Evolutionary conservation across 2,797 vertebrate genomes (phyloP), one percentile per base, ranked within the genome.

Genomic region (Microctenopoma stevenorrisi): DNA sequence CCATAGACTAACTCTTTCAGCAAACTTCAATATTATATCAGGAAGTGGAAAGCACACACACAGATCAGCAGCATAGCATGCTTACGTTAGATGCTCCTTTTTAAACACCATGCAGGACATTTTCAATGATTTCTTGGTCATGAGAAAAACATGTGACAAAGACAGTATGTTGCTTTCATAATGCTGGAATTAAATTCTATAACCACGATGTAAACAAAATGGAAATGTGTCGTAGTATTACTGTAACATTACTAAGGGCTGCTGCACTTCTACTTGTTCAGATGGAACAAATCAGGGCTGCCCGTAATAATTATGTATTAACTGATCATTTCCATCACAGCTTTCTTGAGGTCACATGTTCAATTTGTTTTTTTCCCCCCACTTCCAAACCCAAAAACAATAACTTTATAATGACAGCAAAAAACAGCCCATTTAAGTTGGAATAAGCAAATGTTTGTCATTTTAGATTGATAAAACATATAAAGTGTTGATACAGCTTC

Each of bases 71-170:
- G 50, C 49, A 52, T 55, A 28, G 72, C 51, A 13, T 74, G 74
- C 76, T 87, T 74, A 61, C 69, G 82, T 80, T 61, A 84, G 37
- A 63, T 57, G 44, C 78, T 86, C 51, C 62, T 78, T 80, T 78
- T 82, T 83, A 83, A 83, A 79, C 56, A 64, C 50, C 13, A 11
- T 25, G 58, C 37, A 67, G 79, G 70, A 81, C 65, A 76, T 69
- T 78, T 67, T 78, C 16, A 11, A 50, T 64, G 26, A 64, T 11
- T 25, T 70, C 68, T 66, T 58, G 42, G n/a, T 59, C n/a, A 12
- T 33, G 40, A 75, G 48, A 62, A 73, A 74, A 28, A 61, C 14
- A 58, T 26, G 10, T 54, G 51, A 72, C 47, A 76, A 71, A 72
- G 26, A 28, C 25, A 11, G 14, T 37, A 18, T 59, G 37, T 70